Base-by-base conservation (phyloP, 2,113 vertebrate genomes). In the Stegastes partitus region DNA sequence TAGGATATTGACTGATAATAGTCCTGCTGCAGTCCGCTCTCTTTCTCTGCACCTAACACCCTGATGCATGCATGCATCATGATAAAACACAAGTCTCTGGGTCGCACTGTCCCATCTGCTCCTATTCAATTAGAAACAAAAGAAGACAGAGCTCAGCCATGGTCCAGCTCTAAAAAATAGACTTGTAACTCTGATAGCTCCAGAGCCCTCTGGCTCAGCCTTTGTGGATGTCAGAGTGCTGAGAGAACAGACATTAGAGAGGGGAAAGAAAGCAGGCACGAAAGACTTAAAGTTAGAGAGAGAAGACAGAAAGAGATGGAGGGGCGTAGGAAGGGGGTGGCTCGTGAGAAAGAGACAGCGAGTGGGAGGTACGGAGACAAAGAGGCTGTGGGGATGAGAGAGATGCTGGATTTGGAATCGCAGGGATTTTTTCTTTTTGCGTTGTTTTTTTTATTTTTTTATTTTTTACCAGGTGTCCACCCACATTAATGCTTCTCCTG, bases 281-380 rank as follows among this genome's bases (percentile, higher is more conserved):
- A 44, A 11, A 25, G 28, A 55, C 11, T 22, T 11, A 55, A 71
- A 77, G 68, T 63, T 42, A 42, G 39, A 42, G 39, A 42, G 39
- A 42, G 22, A 57, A 39, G 67, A 77, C 5, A 21, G 59, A 42
- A 59, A 37, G 68, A 81, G 61, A 81, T 64, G 72, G 77, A 82
- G 57, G 63, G 71, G 79, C 37, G 69, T 81, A 39, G 74, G 86
- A 74, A 77, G 74, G 28, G 39, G 59, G 64, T 71, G 69, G 55
- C 81, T 73, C 37, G 63, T 58, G 77, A 82, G 69, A 74, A 37
- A 68, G 59, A 90, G 75, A 84, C 68, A 81, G 69, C 31, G 80
- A 87, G 87, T 85, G 86, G 82, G 88, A 82, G 82, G 82, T 65
- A 74, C 70, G 9, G 45, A 89, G 66, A 81, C 69, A 79, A 69